These are phyloP conservation scores for Tuta absoluta DNA, from an alignment of 2,888 invertebrate species.

Conservation along the genomic window DNA sequence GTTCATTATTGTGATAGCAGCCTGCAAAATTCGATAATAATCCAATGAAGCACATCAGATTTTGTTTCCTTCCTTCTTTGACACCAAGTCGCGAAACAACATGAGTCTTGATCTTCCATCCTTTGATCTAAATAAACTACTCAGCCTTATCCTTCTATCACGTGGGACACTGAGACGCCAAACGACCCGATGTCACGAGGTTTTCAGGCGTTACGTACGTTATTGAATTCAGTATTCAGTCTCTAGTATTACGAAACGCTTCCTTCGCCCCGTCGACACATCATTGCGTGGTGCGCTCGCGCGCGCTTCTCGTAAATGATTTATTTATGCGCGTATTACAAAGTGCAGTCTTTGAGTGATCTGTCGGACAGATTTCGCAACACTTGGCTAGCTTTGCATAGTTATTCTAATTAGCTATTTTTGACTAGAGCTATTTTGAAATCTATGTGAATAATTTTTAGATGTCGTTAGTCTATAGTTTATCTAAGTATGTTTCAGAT, in stretches of 20 bases:
- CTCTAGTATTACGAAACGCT: background rate
- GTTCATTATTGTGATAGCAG: too few relatives aligned
- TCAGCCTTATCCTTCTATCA: too few relatives aligned
- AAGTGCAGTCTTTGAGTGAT: constrained; percentile 19
- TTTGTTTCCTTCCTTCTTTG: too few relatives aligned
- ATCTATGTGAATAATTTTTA: background rate
- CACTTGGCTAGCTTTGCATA: constrained; percentile 21
- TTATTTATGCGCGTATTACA: constrained; percentile 26
- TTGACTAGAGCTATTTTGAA: constrained; percentile 2
- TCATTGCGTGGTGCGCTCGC: constrained; percentile 19
- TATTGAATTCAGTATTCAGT: background rate
- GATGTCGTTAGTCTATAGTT: background rate
- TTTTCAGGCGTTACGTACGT: too few relatives aligned
- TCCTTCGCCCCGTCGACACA: background rate
- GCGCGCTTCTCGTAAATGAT: constrained; percentile 10
- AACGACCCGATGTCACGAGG: too few relatives aligned
- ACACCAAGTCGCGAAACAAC: too few relatives aligned
- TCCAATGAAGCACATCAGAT: too few relatives aligned
- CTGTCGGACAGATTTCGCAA: constrained; percentile 20
- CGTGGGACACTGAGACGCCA: too few relatives aligned
- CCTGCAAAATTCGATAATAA: too few relatives aligned
- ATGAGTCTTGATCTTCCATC: too few relatives aligned
- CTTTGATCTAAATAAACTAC: too few relatives aligned
- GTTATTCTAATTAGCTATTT: constrained; percentile 4
- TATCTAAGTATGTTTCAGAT: background rate